Percentiles rank a stretch among this genome's conserved stretches.
These are phyloP conservation scores for Microctenopoma steveboyesi DNA, from an alignment of 2,797 vertebrate genomes.

Conservation along the genomic window DNA sequence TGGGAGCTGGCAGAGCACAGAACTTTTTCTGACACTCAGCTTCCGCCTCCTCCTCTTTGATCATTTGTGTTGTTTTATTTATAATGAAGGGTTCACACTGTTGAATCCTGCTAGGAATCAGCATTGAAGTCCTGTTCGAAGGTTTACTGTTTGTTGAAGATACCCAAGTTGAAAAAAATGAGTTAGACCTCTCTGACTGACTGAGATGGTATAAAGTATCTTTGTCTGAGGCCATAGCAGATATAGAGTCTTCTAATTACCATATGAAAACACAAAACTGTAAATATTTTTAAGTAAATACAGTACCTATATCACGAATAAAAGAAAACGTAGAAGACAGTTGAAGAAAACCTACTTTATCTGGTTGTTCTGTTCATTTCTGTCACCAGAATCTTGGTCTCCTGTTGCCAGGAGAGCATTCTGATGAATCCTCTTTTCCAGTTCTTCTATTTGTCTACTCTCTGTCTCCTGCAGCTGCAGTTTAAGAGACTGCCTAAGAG, in stretches of 20 bases:
- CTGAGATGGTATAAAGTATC: slow-evolving; percentile 48
- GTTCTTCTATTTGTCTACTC: slow-evolving; percentile 66
- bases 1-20: slow-evolving; percentile 87
- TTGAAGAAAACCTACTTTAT: slow-evolving; percentile 48
- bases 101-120: slow-evolving; percentile 73
- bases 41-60: slow-evolving; percentile 83
- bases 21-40: slow-evolving; percentile 93
- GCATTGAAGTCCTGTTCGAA: slow-evolving; percentile 74
- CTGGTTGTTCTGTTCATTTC: slow-evolving; percentile 61
- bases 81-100: slow-evolving; percentile 70
- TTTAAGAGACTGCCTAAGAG: slow-evolving; percentile 68
- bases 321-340: slow-evolving; percentile 11
- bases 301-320: background rate
- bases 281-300: background rate
- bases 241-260: slow-evolving; percentile 77
- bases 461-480: slow-evolving; percentile 77
- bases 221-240: slow-evolving; percentile 70
- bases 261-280: slow-evolving; percentile 40
- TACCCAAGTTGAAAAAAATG: slow-evolving; percentile 67
- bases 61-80: slow-evolving; percentile 75
- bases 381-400: slow-evolving; percentile 41
- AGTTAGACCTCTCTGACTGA: slow-evolving; percentile 67
- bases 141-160: slow-evolving; percentile 59
- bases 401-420: slow-evolving; percentile 70
- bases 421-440: slow-evolving; percentile 77